A percentile compares a stretch with the other conserved stretches of the same genome.
These are phyloP conservation scores for Sturmia bella DNA, from an alignment of 2,888 invertebrate species.

Conservation along the genomic window DNA sequence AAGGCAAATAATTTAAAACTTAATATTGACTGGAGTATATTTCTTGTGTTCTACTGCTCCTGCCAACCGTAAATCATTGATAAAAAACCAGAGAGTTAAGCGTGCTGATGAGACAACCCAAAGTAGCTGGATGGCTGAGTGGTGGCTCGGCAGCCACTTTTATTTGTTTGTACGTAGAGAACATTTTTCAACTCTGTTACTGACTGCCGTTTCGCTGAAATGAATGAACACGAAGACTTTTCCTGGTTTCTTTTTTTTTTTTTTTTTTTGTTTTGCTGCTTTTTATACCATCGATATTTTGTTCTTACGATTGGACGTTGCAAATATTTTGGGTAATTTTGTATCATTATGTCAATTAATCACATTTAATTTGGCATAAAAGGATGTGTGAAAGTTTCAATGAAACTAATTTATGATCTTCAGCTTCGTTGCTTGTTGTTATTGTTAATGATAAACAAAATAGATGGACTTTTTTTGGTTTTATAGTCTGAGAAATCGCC, in stretches of 20 bases:
- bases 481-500: slow-evolving; percentile 12
- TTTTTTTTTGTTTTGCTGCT: slow-evolving; percentile 26
- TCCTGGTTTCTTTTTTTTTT: slow-evolving; percentile 17
- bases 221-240: slow-evolving; percentile 12
- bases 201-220: slow-evolving; percentile 44
- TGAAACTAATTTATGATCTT: slow-evolving; percentile 71
- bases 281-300: slow-evolving; percentile 29
- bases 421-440: slow-evolving; percentile 33
- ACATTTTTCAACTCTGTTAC: slow-evolving; percentile 56
- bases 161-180: slow-evolving; percentile 27
- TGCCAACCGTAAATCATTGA: slow-evolving; percentile 73
- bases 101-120: slow-evolving; percentile 69
- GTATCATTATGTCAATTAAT: slow-evolving; percentile 74
- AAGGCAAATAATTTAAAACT: slow-evolving; percentile 25
- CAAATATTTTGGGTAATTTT: slow-evolving; percentile 73
- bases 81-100: slow-evolving; percentile 71
- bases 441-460: slow-evolving; percentile 42
- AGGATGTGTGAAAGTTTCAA: slow-evolving; percentile 71
- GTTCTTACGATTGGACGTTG: slow-evolving; percentile 62
- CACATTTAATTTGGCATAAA: slow-evolving; percentile 73
- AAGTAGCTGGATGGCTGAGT: slow-evolving; percentile 42
- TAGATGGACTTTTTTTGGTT: not conserved
- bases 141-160: slow-evolving; percentile 22
- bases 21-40: slow-evolving; percentile 43
- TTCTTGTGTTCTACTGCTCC: slow-evolving; percentile 32